Conservation (phyloP, 2,797 vertebrate species). For the Columba guinea region DNA sequence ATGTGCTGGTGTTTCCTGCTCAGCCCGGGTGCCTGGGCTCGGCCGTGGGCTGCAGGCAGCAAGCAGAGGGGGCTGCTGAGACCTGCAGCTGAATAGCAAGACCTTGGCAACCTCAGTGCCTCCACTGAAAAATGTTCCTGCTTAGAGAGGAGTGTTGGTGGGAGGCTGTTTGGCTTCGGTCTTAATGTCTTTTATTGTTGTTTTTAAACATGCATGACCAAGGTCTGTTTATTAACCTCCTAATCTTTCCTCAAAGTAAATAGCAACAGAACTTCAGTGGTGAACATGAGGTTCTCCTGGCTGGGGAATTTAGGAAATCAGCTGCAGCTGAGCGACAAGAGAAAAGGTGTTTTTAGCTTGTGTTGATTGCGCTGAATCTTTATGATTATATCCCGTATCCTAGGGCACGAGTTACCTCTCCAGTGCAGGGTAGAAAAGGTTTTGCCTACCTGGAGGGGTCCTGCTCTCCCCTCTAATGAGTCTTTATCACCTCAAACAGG, state of each 20-base stretch:
- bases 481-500: background rate
- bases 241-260: background rate
- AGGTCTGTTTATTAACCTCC: background rate
- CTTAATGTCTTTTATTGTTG: slow-evolving; percentile 50
- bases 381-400: accelerated
- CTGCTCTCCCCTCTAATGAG: background rate
- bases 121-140: slow-evolving; percentile 28
- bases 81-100: slow-evolving; percentile 15
- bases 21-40: background rate
- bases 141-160: slow-evolving; percentile 9
- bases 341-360: background rate
- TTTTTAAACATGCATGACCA: background rate
- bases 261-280: background rate
- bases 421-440: background rate
- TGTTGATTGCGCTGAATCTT: background rate
- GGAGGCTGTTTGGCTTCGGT: slow-evolving; percentile 33
- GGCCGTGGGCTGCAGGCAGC: background rate
- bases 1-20: background rate
- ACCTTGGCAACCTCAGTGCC: slow-evolving; percentile 33
- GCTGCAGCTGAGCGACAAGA: background rate
- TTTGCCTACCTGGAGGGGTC: background rate
- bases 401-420: background rate
- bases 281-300: background rate
- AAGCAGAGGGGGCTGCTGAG: slow-evolving; percentile 5
- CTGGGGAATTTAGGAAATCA: background rate